phyloP scores from a whole-genome alignment of 2,888 invertebrate genomes.

The Lobophora halterata region DNA sequence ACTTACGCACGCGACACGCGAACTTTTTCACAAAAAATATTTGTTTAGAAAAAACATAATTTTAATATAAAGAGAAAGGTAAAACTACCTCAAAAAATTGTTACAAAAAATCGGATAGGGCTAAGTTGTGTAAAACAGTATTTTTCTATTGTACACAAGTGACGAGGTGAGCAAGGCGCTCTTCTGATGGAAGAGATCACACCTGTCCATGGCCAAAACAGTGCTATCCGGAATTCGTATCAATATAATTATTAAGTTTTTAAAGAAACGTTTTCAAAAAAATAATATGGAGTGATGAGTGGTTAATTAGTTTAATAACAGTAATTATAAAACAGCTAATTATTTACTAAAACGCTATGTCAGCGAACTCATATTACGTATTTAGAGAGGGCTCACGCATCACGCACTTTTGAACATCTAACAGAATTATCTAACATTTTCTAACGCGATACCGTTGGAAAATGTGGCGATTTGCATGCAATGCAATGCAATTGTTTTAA shows the following conservation, averaged over 20 bases:
- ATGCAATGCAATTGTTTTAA: conserved; percentile 10
- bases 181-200: too few relatives aligned
- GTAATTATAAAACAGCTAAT: conserved; percentile 12
- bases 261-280: background rate
- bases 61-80: background rate
- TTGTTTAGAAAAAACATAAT: background rate
- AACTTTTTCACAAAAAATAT: conserved; percentile 1
- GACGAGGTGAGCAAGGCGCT: too few relatives aligned
- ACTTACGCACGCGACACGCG: conserved; percentile 33
- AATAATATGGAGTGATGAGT: conserved; percentile 8
- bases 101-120: too few relatives aligned
- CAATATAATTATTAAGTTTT: too few relatives aligned
- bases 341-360: conserved; percentile 3
- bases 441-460: conserved; percentile 4
- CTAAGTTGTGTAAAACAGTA: too few relatives aligned
- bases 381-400: conserved; percentile 19
- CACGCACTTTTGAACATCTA: conserved; percentile 23
- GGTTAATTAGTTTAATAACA: conserved; percentile 12
- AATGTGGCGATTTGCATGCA: conserved; percentile 16
- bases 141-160: too few relatives aligned
- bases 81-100: background rate
- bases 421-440: conserved; percentile 5
- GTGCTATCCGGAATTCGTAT: too few relatives aligned
- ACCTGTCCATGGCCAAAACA: too few relatives aligned
- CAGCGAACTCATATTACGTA: conserved; percentile 2